A percentile compares a stretch with the other conserved stretches of the same genome.
phyloP scores from a whole-genome alignment of 2,113 vertebrate genomes.

The Seriola quinqueradiata region DNA sequence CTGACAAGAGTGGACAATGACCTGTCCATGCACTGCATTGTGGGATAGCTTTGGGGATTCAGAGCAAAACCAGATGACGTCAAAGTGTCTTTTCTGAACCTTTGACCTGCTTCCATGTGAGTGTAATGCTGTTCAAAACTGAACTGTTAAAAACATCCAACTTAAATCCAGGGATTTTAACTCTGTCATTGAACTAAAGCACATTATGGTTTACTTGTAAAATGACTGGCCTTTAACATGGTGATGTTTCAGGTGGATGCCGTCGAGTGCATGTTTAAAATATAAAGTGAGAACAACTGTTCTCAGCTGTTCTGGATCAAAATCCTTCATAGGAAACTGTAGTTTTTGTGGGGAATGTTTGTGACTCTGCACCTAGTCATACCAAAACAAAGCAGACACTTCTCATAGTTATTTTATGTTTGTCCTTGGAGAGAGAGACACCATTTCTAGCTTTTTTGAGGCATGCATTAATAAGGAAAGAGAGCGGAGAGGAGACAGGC shows the following conservation, averaged over 20 bases:
- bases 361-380: not conserved
- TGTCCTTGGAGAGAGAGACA: not conserved
- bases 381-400: not conserved
- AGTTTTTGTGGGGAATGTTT: not conserved
- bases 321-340: no score
- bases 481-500: not conserved
- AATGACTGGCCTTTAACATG: not conserved
- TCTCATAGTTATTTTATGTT: not conserved
- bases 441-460: not conserved
- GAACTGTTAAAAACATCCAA: not conserved
- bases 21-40: not conserved
- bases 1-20: not conserved
- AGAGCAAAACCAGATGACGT: not conserved
- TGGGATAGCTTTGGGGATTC: not conserved
- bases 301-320: no score
- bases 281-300: no score
- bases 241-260: not conserved
- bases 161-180: not conserved
- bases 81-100: not conserved
- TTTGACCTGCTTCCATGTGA: not conserved
- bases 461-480: not conserved
- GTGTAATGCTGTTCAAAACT: not conserved
- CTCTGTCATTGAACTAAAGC: constrained; percentile 22
- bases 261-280: not conserved
- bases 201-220: constrained; percentile 16